These are phyloP conservation scores for Barypeithes pellucidus DNA, from an alignment of 2,888 invertebrate species.

Conservation along the genomic window DNA sequence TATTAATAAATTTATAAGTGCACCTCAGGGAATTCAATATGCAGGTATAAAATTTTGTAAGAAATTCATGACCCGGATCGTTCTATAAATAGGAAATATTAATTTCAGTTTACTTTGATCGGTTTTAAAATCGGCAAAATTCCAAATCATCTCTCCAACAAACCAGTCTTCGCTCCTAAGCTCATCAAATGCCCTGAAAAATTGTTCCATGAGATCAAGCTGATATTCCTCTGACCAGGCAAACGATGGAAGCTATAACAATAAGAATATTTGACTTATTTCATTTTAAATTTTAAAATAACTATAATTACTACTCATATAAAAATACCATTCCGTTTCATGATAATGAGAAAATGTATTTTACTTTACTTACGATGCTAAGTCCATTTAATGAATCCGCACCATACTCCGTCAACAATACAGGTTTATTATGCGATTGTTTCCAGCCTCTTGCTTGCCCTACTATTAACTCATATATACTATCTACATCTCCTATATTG, in stretches of 20 bases:
- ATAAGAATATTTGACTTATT: background rate
- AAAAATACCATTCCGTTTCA: too few species aligned
- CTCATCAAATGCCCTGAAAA: constrained; percentile 92
- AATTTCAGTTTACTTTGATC: constrained; percentile 76
- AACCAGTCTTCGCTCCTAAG: constrained; percentile 84
- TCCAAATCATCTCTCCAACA: constrained; percentile 98
- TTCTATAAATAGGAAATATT: too few species aligned
- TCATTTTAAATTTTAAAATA: background rate
- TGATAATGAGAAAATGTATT: too few species aligned
- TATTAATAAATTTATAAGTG: too few species aligned
- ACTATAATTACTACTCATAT: too few species aligned
- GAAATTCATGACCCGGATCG: too few species aligned
- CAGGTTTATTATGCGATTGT: constrained; percentile 86
- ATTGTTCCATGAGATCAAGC: constrained; percentile 83
- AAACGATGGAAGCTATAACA: constrained; percentile 79
- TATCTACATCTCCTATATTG: constrained; percentile 85
- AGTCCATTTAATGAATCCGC: constrained; percentile 94
- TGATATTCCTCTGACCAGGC: constrained; percentile 98
- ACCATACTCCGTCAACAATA: constrained; percentile 95
- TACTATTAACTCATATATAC: constrained; percentile 81
- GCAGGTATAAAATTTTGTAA: too few species aligned
- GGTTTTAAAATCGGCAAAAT: constrained; percentile 98
- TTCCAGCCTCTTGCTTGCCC: constrained; percentile 87
- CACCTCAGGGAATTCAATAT: too few species aligned
- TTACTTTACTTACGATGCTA: constrained; percentile 80